Evolutionary conservation across 2,797 vertebrate species (phyloP), one percentile per base, ranked within the genome.

Genomic region (Aeoliscus strigatus): DNA sequence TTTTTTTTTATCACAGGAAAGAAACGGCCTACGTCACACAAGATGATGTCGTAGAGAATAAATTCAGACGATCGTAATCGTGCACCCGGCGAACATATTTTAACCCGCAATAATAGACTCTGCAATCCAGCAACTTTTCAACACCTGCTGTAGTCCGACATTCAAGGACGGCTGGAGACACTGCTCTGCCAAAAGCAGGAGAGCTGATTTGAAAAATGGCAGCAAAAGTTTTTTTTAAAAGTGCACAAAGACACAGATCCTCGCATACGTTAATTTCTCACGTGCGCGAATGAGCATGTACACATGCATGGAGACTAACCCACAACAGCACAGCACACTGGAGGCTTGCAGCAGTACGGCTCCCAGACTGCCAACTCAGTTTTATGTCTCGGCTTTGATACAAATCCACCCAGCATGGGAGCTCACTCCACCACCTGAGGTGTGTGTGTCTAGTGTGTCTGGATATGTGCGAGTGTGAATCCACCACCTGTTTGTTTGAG

Each of bases 371-470:
- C 73, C 77, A 72, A 66, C 68, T 79, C 57, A 63, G 66, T 81
- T 86, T 83, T 74, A 81, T 82, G 71, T 78, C 73, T 79, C 60
- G 23, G 75, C 80, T 85, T 78, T 70, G 68, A 73, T 74, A 81
- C 73, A 79, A 80, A 80, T 74, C 65, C 75, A 45, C 77, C 66
- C 75, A 75, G 79, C 78, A 66, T 73, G 75, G 64, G 63, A 59
- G 72, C 67, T 70, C 73, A 59, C 56, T 64, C 46, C 52, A 43
- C 70, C 79, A 82, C 80, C 77, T 82, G 74, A 79, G 54, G 53
- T 63, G 64, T 46, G 72, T 49, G 61, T 34, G 56, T 40, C 34
- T 66, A 34, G 16, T 43, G 27, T 42, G 31, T 47, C 6, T 34
- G 40, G 46, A 42, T 46, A 28, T 37, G 8, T 43, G 29, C 42